Base-by-base conservation (phyloP, 2,888 invertebrate species). In the Sussaba pulchella region DNA sequence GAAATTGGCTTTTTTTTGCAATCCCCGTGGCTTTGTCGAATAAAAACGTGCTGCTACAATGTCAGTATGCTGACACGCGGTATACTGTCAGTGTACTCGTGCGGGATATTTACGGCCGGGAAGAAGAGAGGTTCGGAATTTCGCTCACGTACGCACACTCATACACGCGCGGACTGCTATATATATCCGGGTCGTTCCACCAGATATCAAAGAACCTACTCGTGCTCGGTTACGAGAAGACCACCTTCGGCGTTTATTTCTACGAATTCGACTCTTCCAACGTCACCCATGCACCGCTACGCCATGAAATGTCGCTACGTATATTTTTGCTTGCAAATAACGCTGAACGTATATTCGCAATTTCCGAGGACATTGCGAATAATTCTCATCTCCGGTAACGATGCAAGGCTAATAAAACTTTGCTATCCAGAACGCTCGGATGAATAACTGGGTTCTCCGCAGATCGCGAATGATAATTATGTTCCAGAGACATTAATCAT, bases 21-120 rank as follows among this genome's bases (percentile, higher is more conserved):
- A 41, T 69, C 78, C 45, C 57, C 77, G 81, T 77, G 77, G 78
- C 66, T 69, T 73, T 81, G 78, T 81, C 81, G 74, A 61, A 78
- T 61, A 73, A 63, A 52, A 19, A 71, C 66, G 36, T 47, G 59
- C 43, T 57, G 57, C 54, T 52, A 71, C 69, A 74, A 66, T 78
- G 70, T 78, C 77, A 73, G 73, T n/a, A n/a, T n/a, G n/a, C n/a
- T n/a, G n/a, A n/a, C n/a, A n/a, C n/a, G n/a, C n/a, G n/a, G n/a
- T n/a, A n/a, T n/a, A n/a, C n/a, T n/a, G n/a, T n/a, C n/a, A n/a
- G 39, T 61, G 69, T 67, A 67, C 39, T 57, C 36, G 54, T 47
- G n/a, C 64, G 41, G 69, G 26, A 54, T 78, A 81, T 81, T 74
- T 74, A 73, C 47, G 63, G 21, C 52, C 36, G 17, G 45, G 57